Conservation (phyloP, 2,113 vertebrate species). For the Daphoenositta chrysoptera region DNA sequence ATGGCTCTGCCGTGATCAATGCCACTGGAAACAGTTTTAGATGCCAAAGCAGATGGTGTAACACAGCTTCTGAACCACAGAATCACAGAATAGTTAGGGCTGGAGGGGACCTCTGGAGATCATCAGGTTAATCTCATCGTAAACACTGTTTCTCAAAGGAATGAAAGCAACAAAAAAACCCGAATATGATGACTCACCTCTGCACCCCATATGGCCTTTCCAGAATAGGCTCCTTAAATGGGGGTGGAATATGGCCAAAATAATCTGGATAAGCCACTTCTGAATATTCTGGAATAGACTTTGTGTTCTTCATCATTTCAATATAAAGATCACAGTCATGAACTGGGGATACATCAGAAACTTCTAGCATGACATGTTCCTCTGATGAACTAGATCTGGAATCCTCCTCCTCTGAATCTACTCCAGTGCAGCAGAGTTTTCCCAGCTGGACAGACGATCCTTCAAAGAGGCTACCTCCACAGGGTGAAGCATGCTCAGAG, state of each 20-base stretch:
- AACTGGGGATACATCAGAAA: slow-evolving; percentile 83
- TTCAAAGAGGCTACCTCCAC: slow-evolving; percentile 71
- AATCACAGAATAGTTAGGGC: neutral
- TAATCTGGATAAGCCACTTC: slow-evolving; percentile 98
- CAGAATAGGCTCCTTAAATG: slow-evolving; percentile 87
- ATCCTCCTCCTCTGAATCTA: slow-evolving; percentile 83
- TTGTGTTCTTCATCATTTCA: slow-evolving; percentile 88
- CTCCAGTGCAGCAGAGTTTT: slow-evolving; percentile 78
- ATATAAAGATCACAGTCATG: slow-evolving; percentile 95
- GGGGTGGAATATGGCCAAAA: slow-evolving; percentile 91
- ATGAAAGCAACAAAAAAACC: neutral
- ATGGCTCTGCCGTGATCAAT: neutral
- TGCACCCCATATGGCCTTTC: slow-evolving; percentile 95
- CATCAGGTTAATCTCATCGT: neutral
- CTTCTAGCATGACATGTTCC: slow-evolving; percentile 77
- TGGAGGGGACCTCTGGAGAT: neutral
- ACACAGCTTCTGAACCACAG: neutral
- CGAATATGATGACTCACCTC: slow-evolving; percentile 77
- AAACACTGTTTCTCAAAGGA: neutral
- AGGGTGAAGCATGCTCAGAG: slow-evolving; percentile 64
- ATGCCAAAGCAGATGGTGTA: neutral
- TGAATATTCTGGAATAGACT: slow-evolving; percentile 88
- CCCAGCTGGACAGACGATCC: slow-evolving; percentile 75
- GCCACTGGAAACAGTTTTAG: neutral
- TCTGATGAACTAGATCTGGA: slow-evolving; percentile 69